Evolutionary conservation across 2,797 vertebrate species (phyloP).

Genomic region (Cyclopterus lumpus): DNA sequence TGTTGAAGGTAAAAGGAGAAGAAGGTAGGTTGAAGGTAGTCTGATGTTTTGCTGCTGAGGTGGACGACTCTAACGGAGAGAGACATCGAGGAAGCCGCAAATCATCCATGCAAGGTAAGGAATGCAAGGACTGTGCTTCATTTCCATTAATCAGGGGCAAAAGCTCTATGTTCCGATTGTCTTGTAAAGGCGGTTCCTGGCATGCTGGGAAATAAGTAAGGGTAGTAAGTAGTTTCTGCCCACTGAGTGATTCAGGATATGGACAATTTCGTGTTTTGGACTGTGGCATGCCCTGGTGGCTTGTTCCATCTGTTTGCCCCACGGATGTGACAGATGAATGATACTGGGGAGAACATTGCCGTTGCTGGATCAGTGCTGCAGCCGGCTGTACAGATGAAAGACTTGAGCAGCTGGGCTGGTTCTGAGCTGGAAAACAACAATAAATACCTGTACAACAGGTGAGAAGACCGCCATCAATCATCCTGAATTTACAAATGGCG

Average conservation of each 20-base stretch:
- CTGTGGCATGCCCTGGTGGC: neutral
- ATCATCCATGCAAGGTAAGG: slow-evolving; percentile 43
- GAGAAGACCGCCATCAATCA: slow-evolving; percentile 15
- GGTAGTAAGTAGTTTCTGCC: slow-evolving; percentile 8
- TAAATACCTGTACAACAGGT: slow-evolving; percentile 38
- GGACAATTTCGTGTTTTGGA: slow-evolving; percentile 16
- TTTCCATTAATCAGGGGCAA: slow-evolving; percentile 7
- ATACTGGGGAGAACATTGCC: neutral
- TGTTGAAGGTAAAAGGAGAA: neutral
- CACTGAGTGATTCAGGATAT: neutral
- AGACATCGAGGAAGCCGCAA: slow-evolving; percentile 69
- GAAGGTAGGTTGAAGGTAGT: neutral
- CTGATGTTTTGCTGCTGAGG: neutral
- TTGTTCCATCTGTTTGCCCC: slow-evolving; percentile 3
- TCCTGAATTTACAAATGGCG: neutral
- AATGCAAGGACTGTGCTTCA: neutral
- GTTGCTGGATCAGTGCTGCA: neutral
- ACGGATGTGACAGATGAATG: slow-evolving; percentile 3
- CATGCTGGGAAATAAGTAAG: slow-evolving; percentile 2
- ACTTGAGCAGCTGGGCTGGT: slow-evolving; percentile 18
- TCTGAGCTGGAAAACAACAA: slow-evolving; percentile 36
- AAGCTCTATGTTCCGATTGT: slow-evolving; percentile 5
- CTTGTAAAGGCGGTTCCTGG: neutral
- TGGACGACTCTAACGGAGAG: slow-evolving; percentile 66
- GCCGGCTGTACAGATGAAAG: neutral